Evolutionary conservation across 2,113 vertebrate species (phyloP).

Genomic region (Nyctibius bracteatus): DNA sequence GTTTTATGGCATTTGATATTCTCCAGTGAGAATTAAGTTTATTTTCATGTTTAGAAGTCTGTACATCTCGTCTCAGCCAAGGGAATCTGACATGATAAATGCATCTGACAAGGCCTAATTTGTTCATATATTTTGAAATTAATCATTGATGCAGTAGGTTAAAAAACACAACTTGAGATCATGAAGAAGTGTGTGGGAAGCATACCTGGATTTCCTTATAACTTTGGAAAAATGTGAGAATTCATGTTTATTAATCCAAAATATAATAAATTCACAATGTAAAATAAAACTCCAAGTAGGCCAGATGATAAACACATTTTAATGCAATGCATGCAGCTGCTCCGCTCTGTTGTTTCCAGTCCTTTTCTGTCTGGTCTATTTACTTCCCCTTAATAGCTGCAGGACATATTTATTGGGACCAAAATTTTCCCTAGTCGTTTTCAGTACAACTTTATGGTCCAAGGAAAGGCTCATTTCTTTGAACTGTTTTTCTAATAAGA

Average conservation of each 20-base stretch:
- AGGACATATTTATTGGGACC: conserved; percentile 35
- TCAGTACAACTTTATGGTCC: conserved; percentile 7
- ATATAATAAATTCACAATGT: conserved; percentile 45
- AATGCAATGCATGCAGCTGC: conserved; percentile 45
- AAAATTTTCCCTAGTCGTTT: conserved; percentile 15
- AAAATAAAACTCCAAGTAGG: conserved; percentile 35
- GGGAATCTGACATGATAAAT: not conserved
- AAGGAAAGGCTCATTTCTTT: conserved; percentile 18
- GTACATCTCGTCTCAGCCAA: not conserved
- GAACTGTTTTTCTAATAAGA: conserved; percentile 18
- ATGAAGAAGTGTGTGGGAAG: conserved; percentile 20
- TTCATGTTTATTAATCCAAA: conserved; percentile 52
- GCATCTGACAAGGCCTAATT: not conserved
- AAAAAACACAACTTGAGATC: not conserved
- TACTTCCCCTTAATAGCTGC: conserved; percentile 40
- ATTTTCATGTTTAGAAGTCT: not conserved
- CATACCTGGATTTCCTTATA: conserved; percentile 30
- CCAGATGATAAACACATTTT: conserved; percentile 44
- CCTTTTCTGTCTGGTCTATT: conserved; percentile 33
- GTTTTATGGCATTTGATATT: not conserved
- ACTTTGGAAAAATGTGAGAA: conserved; percentile 45
- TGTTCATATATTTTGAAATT: not conserved
- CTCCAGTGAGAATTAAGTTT: not conserved
- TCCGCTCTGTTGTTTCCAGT: conserved; percentile 30
- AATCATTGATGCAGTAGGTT: not conserved